phyloP scores from a whole-genome alignment of 2,113 vertebrate genomes.

The Pao palembangensis region DNA sequence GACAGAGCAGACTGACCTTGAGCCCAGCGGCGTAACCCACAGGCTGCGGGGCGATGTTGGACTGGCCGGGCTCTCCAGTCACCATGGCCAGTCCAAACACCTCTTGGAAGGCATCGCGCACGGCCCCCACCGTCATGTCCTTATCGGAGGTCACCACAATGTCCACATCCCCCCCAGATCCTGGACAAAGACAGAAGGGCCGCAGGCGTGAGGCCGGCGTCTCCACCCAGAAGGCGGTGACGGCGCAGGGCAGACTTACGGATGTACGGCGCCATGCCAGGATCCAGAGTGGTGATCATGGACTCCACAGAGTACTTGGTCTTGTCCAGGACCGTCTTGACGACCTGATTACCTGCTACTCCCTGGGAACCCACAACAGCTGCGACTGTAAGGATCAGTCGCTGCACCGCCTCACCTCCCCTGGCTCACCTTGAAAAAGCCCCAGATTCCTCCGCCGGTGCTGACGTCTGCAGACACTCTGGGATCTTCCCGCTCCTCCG shows the following conservation, averaged over 20 bases:
- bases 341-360: slow-evolving; percentile 89
- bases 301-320: slow-evolving; percentile 95
- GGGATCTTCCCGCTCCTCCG: slow-evolving; percentile 87
- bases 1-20: slow-evolving; percentile 75
- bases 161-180: slow-evolving; percentile 92
- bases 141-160: slow-evolving; percentile 92
- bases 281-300: slow-evolving; percentile 97
- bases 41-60: slow-evolving; percentile 94
- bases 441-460: slow-evolving; percentile 85
- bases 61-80: slow-evolving; percentile 86
- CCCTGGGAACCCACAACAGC: slow-evolving; percentile 72
- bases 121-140: slow-evolving; percentile 85
- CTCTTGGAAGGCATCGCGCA: slow-evolving; percentile 95
- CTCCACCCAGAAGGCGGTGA: too few species aligned
- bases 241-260: slow-evolving; percentile 73
- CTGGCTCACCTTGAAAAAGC: slow-evolving; percentile 87
- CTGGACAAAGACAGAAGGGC: slow-evolving; percentile 59
- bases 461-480: slow-evolving; percentile 42
- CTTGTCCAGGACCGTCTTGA: slow-evolving; percentile 92
- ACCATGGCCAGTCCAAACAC: slow-evolving; percentile 95
- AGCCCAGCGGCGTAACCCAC: slow-evolving; percentile 95
- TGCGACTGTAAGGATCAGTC: background rate
- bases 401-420: background rate
- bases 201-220: too few species aligned
- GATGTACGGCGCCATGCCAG: slow-evolving; percentile 97